Evolutionary conservation across 2,888 invertebrate genomes (phyloP).

Genomic region (Lasioglossum calceatum): DNA sequence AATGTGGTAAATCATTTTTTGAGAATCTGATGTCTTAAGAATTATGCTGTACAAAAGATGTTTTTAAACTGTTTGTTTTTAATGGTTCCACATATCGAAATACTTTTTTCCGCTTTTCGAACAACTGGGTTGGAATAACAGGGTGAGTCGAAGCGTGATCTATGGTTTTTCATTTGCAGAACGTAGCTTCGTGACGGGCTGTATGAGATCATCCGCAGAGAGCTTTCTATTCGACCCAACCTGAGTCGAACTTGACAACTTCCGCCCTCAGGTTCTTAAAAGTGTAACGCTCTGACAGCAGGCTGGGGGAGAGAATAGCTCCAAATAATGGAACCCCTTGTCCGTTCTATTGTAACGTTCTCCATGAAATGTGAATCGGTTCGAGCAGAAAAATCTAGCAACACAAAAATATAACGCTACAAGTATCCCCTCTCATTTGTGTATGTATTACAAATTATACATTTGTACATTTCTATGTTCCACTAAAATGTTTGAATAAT

Average conservation of each 20-base stretch:
- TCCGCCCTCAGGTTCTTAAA: slow-evolving; percentile 40
- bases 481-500: neutral
- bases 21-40: no score
- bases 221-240: slow-evolving; percentile 31
- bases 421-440: neutral
- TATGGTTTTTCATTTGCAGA: neutral
- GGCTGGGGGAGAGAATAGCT: slow-evolving; percentile 1
- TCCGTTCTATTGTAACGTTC: slow-evolving; percentile 12
- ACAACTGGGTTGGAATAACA: neutral
- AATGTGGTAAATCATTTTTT: no score
- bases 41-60: no score
- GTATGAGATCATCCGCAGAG: slow-evolving; percentile 36
- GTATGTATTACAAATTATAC: neutral
- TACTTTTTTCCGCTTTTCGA: neutral
- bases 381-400: neutral
- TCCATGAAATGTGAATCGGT: neutral
- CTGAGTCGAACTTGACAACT: slow-evolving; percentile 42
- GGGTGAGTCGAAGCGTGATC: slow-evolving; percentile 1
- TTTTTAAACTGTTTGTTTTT: neutral
- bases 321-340: slow-evolving; percentile 39
- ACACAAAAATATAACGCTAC: neutral
- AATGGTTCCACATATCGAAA: neutral
- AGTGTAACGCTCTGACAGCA: slow-evolving; percentile 36
- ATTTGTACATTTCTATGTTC: neutral
- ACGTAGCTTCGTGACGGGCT: slow-evolving; percentile 19